A percentile compares a stretch with the other conserved stretches of the same genome.
Conservation (phyloP, 2,888 invertebrate genomes). For the Pachliopta kotzebuea region DNA sequence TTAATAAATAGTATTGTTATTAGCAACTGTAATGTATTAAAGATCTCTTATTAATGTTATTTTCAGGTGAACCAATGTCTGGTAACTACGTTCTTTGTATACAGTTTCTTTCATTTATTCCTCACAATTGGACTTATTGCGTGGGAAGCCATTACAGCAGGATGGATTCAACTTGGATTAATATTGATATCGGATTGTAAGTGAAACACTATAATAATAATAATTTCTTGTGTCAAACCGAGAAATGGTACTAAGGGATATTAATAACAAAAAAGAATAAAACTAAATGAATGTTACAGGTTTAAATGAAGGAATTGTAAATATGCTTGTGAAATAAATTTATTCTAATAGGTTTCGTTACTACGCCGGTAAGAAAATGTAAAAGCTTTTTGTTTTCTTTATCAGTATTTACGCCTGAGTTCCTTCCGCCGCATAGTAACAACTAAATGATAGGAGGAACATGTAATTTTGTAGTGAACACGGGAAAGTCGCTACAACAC, state of each 20-base stretch:
- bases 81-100: constrained; percentile 68
- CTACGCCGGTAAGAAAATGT: neutral
- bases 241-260: too few species aligned
- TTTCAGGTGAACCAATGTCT: constrained; percentile 64
- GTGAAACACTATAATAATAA: constrained; percentile 30
- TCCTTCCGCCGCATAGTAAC: constrained; percentile 13
- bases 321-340: too few species aligned
- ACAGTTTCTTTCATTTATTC: constrained; percentile 71
- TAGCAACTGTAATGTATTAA: too few species aligned
- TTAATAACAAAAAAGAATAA: too few species aligned
- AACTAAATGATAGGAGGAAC: constrained; percentile 6
- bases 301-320: too few species aligned
- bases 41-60: neutral
- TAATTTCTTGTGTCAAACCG: too few species aligned
- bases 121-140: constrained; percentile 63
- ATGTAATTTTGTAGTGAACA: constrained; percentile 12
- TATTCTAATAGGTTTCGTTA: neutral
- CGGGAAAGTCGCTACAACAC: constrained; percentile 14
- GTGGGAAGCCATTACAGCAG: constrained; percentile 62
- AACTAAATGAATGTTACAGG: too few species aligned
- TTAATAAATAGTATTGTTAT: too few species aligned
- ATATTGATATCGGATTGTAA: constrained; percentile 61
- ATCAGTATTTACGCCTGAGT: constrained; percentile 15
- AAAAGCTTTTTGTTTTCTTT: constrained; percentile 9
- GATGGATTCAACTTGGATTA: constrained; percentile 68